phyloP scores from a whole-genome alignment of 2,113 vertebrate species.

The Vombatus ursinus region DNA sequence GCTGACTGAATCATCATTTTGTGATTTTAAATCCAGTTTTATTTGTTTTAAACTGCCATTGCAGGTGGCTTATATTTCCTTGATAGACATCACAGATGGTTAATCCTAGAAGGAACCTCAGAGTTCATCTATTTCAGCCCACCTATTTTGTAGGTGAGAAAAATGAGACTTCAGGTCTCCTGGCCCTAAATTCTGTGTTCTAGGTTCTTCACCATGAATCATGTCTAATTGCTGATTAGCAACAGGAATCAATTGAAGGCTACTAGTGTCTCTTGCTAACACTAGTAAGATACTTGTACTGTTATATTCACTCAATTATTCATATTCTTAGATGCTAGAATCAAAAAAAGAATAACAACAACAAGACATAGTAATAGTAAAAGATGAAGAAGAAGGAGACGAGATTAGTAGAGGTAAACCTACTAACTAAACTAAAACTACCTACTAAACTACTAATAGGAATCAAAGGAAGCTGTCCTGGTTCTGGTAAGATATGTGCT shows the following conservation, averaged over 20 bases:
- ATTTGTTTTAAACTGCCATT: not conserved
- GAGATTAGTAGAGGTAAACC: not conserved
- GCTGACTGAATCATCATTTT: too few species aligned
- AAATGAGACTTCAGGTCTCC: not conserved
- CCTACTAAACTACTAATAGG: too few species aligned
- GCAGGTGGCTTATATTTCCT: not conserved
- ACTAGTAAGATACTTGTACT: not conserved
- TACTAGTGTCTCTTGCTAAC: not conserved
- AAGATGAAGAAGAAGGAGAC: not conserved
- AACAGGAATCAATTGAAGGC: not conserved
- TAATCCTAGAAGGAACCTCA: not conserved
- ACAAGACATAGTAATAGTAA: not conserved
- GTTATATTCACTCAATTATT: not conserved
- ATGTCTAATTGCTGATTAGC: too few species aligned
- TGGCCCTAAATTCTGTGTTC: not conserved
- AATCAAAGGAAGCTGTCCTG: not conserved
- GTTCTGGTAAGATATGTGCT: not conserved
- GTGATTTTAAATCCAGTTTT: too few species aligned
- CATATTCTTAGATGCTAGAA: not conserved
- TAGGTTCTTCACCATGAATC: not conserved
- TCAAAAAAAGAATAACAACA: not conserved
- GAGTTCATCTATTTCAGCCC: not conserved
- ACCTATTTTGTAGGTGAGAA: not conserved
- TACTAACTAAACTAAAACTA: too few species aligned
- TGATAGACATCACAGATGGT: not conserved